Base-by-base conservation (phyloP, 2,888 invertebrate species). In the Dinocampus coccinellae region DNA sequence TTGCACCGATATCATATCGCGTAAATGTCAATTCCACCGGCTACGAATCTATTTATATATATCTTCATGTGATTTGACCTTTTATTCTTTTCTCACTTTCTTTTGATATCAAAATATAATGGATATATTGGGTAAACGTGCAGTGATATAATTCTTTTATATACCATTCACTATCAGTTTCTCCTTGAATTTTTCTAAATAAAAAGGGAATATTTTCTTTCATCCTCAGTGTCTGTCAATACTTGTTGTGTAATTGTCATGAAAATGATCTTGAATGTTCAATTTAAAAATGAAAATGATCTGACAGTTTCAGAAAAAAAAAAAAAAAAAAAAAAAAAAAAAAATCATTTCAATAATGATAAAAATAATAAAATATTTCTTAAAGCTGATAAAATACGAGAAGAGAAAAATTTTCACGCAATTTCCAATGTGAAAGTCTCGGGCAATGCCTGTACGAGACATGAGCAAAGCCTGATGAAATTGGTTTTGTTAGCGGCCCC, bases 401-500 rank as follows among this genome's bases (percentile, higher is more conserved):
- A 24, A 3, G 61, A 62, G 9, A 13, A 16, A 52, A 69, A 68
- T 62, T 64, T 53, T 57, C 63, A 11, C 57, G 64, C 13, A 63
- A 42, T 55, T n/a, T n/a, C 24, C 29, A 57, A 42, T 22, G 24
- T 20, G n/a, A 65, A n/a, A 57, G 55, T n/a, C 24, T 42, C 24
- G 33, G 7, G 22, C 16, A 10, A 36, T 61, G 9, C 2, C 20
- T 39, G 60, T 39, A 55, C 26, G 52, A 55, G 57, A 67, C 71
- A 63, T 62, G 71, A 42, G 53, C 67, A 72, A 76, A 73, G 71
- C 26, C 64, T 69, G 69, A 72, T 75, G 73, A 79, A 81, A 82
- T 82, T 82, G 80, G 79, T 79, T 82, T 82, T 81, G 82, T 82
- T 82, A 79, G 75, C 69, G 72, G 66, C 70, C 69, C 73, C 73